Evolutionary conservation across 2,113 vertebrate species (phyloP), one percentile per base, ranked within the genome.

Genomic region (Montifringilla adamsi): DNA sequence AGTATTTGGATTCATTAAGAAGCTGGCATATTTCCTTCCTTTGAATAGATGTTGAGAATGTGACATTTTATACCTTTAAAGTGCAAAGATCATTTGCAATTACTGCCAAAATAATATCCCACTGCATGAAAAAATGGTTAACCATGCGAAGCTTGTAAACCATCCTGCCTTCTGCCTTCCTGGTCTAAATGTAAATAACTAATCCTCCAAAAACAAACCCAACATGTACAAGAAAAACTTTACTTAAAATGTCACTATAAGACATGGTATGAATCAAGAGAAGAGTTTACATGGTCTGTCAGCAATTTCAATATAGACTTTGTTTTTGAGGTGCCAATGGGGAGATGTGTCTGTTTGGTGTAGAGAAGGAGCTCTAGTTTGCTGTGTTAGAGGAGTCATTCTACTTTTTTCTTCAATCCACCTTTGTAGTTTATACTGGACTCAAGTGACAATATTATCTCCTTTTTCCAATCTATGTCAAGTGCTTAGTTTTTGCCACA

Each of bases 1-100:
- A 89, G 41, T 64, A 95, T 83, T 77, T 78, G 41, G 50, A 64
- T 44, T 89, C 60, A 80, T 90, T 93, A 87, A 92, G 73, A 91
- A 87, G 58, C 55, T 93, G 84, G 23, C 50, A 76, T 87, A 46
- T 80, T 87, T 81, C 43, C 92, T 94, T 90, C 60, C 39, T 93
- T 95, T 87, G 41, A 84, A 26, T 68, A 67, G 50, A 74, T 75
- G 28, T 68, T 2, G 2, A 93, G 75, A 77, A 78, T 78, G 37
- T 62, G 91, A 70, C 10, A 77, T 91, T 91, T 90, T 73, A 30
- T 74, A 79, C 20, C 17, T 89, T 66, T 67, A 21, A 73, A 86
- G n/a, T 78, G 47, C 62, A 91, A 86, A 91, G 50, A 93, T 58
- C 20, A 47, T 58, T 84, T 83, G 39, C 30, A 84, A 60, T 91